phyloP scores from a whole-genome alignment of 2,797 vertebrate genomes.

The Phoebastria nigripes region DNA sequence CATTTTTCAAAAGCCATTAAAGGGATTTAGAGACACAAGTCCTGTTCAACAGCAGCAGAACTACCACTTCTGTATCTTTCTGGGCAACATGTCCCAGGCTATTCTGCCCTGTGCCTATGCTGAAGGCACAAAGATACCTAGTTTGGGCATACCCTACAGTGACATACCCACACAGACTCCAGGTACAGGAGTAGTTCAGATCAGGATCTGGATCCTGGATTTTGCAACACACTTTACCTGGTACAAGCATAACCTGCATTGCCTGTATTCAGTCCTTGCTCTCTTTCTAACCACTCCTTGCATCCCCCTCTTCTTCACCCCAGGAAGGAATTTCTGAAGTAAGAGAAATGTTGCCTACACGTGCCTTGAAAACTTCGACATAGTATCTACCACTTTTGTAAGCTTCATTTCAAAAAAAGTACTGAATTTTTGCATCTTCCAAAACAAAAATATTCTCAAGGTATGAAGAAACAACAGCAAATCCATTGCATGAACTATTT shows the following conservation, averaged over 20 bases:
- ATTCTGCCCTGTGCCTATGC: background rate
- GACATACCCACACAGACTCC: background rate
- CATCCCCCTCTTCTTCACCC: background rate
- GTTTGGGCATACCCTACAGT: background rate
- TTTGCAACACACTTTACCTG: background rate
- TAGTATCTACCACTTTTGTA: background rate
- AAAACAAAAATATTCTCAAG: background rate
- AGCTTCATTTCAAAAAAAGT: background rate
- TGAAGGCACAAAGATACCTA: background rate
- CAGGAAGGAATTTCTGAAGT: background rate
- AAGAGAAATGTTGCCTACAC: background rate
- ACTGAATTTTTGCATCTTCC: background rate
- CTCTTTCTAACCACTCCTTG: background rate
- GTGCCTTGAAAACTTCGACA: background rate
- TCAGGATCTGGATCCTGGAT: background rate
- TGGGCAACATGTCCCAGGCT: background rate
- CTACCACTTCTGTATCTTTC: background rate
- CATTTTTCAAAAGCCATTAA: background rate
- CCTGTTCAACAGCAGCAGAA: background rate
- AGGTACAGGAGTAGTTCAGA: background rate
- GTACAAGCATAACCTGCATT: background rate
- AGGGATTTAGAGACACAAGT: background rate
- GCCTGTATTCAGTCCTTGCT: background rate
- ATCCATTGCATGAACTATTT: background rate
- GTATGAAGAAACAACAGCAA: background rate